Evolutionary conservation across 2,113 vertebrate genomes (phyloP).

Genomic region (Ptychochromis oligacanthus): DNA sequence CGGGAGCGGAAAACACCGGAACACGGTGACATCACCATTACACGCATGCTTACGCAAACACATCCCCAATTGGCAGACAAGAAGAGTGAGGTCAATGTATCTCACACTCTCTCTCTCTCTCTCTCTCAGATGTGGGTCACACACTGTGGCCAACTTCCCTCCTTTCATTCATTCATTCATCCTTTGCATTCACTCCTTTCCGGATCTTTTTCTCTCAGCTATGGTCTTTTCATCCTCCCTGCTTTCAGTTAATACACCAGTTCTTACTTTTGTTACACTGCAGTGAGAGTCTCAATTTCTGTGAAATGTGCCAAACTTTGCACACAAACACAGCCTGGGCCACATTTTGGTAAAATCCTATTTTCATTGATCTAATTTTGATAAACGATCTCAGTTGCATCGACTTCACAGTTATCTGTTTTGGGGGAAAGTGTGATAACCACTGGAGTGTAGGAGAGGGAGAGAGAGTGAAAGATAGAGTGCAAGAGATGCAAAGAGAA

Average conservation of each 20-base stretch:
- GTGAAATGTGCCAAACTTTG: not conserved
- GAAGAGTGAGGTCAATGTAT: constrained; percentile 36
- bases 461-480: not conserved
- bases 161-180: constrained; percentile 36
- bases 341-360: constrained; percentile 25
- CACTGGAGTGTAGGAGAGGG: constrained; percentile 18
- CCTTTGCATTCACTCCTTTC: constrained; percentile 38
- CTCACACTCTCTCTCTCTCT: constrained; percentile 16
- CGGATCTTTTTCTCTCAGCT: not conserved
- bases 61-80: constrained; percentile 14
- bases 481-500: constrained; percentile 24
- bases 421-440: constrained; percentile 48
- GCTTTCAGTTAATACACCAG: constrained; percentile 19
- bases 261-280: constrained; percentile 22
- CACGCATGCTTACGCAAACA: not conserved
- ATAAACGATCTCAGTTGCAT: constrained; percentile 49
- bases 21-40: constrained; percentile 46
- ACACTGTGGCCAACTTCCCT: constrained; percentile 39
- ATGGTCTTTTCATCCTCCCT: constrained; percentile 23
- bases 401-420: constrained; percentile 29
- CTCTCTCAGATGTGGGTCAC: constrained; percentile 25
- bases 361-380: constrained; percentile 58
- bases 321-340: constrained; percentile 12
- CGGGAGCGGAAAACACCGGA: constrained; percentile 31
- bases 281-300: not conserved